Evolutionary conservation across 2,113 vertebrate genomes (phyloP), one percentile per base, ranked within the genome.

Genomic region (Barbus barbus): DNA sequence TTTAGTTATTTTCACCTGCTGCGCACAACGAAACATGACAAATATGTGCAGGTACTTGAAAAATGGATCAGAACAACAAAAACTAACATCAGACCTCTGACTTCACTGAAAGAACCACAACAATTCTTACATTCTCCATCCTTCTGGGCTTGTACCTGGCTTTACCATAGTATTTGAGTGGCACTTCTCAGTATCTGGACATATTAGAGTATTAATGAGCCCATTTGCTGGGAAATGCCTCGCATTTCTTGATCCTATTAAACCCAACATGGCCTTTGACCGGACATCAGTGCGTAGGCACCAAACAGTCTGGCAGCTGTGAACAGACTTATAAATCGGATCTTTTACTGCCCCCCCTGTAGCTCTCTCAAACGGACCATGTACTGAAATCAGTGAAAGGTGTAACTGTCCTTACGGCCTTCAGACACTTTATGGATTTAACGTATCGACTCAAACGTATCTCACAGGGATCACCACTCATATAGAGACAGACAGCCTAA

Each of bases 251-350:
- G n/a, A n/a, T 31, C 81, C 65, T 56, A 77, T 83, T 83, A 86
- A 78, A 78, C 81, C 26, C 65, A 58, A 51, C 76, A 67, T 58
- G 26, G 56, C 56, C 81, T 83, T 79, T 83, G 67, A 79, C 85
- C 53, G 26, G 44, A 61, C n/a, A 78, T 78, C 81, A 83, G 18
- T 26, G 71, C 6, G 38, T 41, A 61, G 61, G 41, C 28, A 36
- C 63, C 16, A 16, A 86, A 84, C 22, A 53, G 79, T 65, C 61
- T 73, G 83, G 44, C 38, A 20, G 63, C 78, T 16, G 20, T 24
- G 51, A 84, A 14, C 83, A 71, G 31, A 61, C 26, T 31, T 31
- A 73, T 84, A 78, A 84, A 82, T 63, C 13, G 3, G 14, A 41
- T 8, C 26, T 36, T 74, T 60, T 4, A 73, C 48, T 3, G 41